Evolutionary conservation across 2,113 vertebrate genomes (phyloP), one percentile per base, ranked within the genome.

Genomic region (Sturnira hondurensis): DNA sequence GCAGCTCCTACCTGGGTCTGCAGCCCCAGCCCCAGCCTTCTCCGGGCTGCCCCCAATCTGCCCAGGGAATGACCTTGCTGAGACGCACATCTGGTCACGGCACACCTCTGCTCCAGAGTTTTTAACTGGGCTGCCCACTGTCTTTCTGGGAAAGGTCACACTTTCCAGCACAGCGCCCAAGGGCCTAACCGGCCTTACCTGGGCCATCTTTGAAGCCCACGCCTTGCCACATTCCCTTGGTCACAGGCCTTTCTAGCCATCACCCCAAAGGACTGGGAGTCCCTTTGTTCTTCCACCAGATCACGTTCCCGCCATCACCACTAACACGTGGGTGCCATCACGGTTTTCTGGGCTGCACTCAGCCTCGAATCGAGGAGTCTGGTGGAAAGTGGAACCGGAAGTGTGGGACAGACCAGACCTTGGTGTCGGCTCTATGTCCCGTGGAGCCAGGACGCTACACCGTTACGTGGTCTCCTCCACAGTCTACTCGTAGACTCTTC

Each of bases 31-130:
- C 31, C 67, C 58, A 43, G 6, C 33, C 43, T 24, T 45, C 24
- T 28, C 38, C 22, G 0, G 3, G 19, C 70, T 28, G 20, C n/a
- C 68, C 67, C 50, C 61, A 0, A 0, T 14, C 28, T 22, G 65
- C 24, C 68, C 10, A 26, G 12, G 58, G 81, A 82, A 56, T 26
- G 0, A 13, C 41, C 38, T 52, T 16, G 45, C 38, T 5, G 0
- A 47, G 4, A 33, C 1, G 1, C 5, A 54, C 1, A 2, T 11
- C 61, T 20, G 47, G 24, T 20, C 12, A 2, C 0, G 16, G 38
- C 31, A 7, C 3, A 11, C 13, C 31, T 65, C 50, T 2, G 19
- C 89, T 73, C 63, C 43, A 28, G 52, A 58, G n/a, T 2, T 31
- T 58, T 68, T 0, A 1, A 13, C 15, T 0, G 52, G 26, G 17